Evolutionary conservation across 2,113 vertebrate species (phyloP).

Genomic region (Microcebus tavaratra): DNA sequence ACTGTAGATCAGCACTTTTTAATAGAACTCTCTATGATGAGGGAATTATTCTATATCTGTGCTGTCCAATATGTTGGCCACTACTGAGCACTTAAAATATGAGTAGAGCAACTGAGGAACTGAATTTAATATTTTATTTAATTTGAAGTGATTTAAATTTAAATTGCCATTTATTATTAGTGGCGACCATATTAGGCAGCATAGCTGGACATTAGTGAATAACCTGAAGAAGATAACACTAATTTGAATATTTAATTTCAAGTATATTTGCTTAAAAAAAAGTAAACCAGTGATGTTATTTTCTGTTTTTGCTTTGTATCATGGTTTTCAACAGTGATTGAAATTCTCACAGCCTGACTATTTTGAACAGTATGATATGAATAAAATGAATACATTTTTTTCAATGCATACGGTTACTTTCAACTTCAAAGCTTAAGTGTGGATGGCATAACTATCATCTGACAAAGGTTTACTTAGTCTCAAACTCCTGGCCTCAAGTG

Average conservation of each 20-base stretch:
- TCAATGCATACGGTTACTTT: background rate
- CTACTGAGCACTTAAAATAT: background rate
- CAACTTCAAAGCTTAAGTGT: background rate
- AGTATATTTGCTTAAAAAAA: slow-evolving; percentile 2
- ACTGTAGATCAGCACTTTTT: background rate
- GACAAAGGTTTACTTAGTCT: background rate
- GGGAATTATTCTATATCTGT: background rate
- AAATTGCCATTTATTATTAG: background rate
- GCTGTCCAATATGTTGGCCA: background rate
- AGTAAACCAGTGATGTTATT: background rate
- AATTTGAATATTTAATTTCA: slow-evolving; percentile 10
- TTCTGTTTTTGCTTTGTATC: slow-evolving; percentile 7
- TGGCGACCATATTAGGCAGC: background rate
- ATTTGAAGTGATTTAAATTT: slow-evolving; percentile 12
- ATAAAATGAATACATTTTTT: background rate
- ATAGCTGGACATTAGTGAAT: background rate
- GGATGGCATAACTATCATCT: background rate
- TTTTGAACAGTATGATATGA: background rate
- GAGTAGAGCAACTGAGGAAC: background rate
- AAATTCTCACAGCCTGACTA: slow-evolving; percentile 27
- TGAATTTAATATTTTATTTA: background rate
- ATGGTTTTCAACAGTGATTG: background rate
- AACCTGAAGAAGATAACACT: background rate
- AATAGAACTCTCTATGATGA: background rate
- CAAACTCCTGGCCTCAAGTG: too few species aligned